A percentile compares a stretch with the other conserved stretches of the same genome.
Evolutionary conservation across 1,140 invertebrate genomes (phyloP).

Genomic region (Diabrotica undecimpunctata): DNA sequence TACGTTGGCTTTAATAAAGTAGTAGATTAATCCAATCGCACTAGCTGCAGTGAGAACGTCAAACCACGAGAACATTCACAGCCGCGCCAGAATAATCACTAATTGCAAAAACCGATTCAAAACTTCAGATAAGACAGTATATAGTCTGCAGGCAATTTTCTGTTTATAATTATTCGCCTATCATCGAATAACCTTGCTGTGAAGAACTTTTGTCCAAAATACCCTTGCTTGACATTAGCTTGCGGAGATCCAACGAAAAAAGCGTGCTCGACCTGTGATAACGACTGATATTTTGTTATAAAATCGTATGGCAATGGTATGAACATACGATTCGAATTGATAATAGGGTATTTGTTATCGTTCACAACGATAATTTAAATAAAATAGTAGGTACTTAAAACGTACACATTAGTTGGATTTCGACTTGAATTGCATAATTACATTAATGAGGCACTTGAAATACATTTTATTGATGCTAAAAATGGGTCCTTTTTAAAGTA

Average conservation of each 20-base stretch:
- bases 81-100: not conserved
- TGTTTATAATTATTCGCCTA: not conserved
- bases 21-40: too few relatives aligned
- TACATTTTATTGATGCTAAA: too few relatives aligned
- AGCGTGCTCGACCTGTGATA: conserved; percentile 3
- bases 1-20: too few relatives aligned
- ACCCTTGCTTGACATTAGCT: conserved; percentile 17
- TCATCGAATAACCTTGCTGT: conserved; percentile 1
- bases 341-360: not conserved
- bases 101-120: not conserved
- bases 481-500: too few relatives aligned
- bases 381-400: too few relatives aligned
- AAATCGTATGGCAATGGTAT: conserved; percentile 5
- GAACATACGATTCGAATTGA: not conserved
- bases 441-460: too few relatives aligned
- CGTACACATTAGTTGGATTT: too few relatives aligned
- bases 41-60: too few relatives aligned
- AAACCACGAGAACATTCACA: not conserved
- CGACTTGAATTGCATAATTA: too few relatives aligned
- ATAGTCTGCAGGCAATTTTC: too few relatives aligned
- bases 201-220: conserved; percentile 9
- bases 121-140: not conserved
- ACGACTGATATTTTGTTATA: conserved; percentile 1
- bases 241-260: not conserved
- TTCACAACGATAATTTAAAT: not conserved